Evolutionary conservation across 2,888 invertebrate genomes (phyloP), one percentile per base, ranked within the genome.

Genomic region (Operophtera brumata): DNA sequence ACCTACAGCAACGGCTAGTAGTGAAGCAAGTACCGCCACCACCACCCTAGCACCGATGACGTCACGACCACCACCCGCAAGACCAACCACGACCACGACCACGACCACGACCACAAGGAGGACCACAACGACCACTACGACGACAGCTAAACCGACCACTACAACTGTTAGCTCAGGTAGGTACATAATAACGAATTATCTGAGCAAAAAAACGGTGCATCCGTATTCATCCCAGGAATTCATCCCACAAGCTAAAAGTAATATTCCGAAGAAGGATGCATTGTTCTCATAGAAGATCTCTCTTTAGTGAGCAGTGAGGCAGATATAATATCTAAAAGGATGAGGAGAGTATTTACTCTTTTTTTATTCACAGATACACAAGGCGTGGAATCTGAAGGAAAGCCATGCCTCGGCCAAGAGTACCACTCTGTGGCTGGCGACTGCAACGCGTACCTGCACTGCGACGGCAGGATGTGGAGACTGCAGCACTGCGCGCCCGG

Each of bases 401-500:
- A 60, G 1, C 61, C 81, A 0, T 89, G 88, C 64, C 62, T 59
- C 1, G 75, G 80, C 0, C 78, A 84, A 51, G 80, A 91, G 10
- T 93, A 92, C 67, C 79, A 84, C 30, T 81, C 93, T 0, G 94
- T 95, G 61, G 81, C 92, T 0, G 81, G 80, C 1, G 94, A 95
- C 71, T 97, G 97, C 70, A 93, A 93, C 64, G 91, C 93, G 0
- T 97, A 95, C 76, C 92, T 93, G 58, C 92, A 94, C 57, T 97
- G 97, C 70, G 92, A 95, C 20, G 91, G 93, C 10, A 94, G 93
- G 2, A 91, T 92, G 54, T 83, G 94, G 73, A 91, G 87, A 2
- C 91, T 92, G 59, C 94, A 95, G 67, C 92, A 91, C 60, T 96
- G 96, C 73, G 94, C 96, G 0, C 94, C 94, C 0, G 96, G 96